Conservation (phyloP, 92 coral and sea anemone genomes). For the Plumapathes pennacea region DNA sequence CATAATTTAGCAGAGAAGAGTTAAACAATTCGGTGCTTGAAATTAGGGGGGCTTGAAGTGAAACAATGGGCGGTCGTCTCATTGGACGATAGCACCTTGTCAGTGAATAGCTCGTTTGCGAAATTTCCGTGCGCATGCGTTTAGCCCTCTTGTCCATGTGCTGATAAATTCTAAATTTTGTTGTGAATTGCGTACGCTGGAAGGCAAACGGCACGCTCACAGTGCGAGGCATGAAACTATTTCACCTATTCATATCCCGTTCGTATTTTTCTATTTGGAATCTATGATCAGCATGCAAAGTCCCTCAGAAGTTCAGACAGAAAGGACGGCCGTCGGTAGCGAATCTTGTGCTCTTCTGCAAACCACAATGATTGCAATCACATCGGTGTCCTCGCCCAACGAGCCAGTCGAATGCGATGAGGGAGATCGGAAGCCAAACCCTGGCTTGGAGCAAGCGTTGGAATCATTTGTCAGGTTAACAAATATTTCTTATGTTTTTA, state of each 20-base stretch:
- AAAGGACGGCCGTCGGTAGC: too few relatives aligned
- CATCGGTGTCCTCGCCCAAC: conserved; percentile 27
- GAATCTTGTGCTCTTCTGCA: conserved; percentile 33
- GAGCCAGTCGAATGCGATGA: conserved; percentile 44
- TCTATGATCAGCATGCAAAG: too few relatives aligned
- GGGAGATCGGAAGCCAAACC: conserved; percentile 55
- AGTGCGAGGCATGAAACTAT: too few relatives aligned
- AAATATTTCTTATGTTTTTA: neutral
- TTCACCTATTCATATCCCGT: too few relatives aligned
- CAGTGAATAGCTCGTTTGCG: conserved; percentile 15
- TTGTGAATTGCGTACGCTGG: too few relatives aligned
- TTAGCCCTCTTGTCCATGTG: conserved; percentile 56
- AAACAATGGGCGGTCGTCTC: neutral
- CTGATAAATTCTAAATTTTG: conserved; percentile 8
- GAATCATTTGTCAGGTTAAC: conserved; percentile 61
- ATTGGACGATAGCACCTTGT: conserved; percentile 45
- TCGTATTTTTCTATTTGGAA: too few relatives aligned
- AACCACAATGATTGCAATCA: conserved; percentile 19
- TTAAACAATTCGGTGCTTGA: too few relatives aligned
- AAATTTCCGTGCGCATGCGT: conserved; percentile 56
- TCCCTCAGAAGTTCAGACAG: too few relatives aligned
- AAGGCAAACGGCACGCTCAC: too few relatives aligned
- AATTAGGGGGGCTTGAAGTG: too few relatives aligned
- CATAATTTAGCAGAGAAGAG: too few relatives aligned
- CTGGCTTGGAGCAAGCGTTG: conserved; percentile 61